Base-by-base conservation (phyloP, 2,888 invertebrate species). In the Tortricodes alternella region DNA sequence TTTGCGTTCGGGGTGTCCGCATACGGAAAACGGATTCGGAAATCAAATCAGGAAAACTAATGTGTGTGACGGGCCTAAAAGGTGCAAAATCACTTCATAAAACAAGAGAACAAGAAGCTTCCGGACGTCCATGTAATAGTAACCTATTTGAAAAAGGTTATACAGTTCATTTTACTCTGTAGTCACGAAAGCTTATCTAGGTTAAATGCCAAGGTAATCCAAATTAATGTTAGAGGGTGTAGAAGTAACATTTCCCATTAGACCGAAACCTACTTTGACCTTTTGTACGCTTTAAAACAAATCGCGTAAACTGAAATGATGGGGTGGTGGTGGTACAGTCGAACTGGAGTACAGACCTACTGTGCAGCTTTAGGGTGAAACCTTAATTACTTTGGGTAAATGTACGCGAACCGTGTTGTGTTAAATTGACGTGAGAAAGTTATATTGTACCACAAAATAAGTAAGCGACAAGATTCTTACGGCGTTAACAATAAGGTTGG, bases 181-280 rank as follows among this genome's bases (percentile, higher is more conserved):
- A 44, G 15, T 13, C 32, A 16, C 39, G 2, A 27, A 7, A n/a
- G 9, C 39, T 19, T 34, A 11, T 32, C 13, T 23, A 35, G 18
- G 37, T 11, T 32, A 46, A 58, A 58, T 57, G 43, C 46, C 48
- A 48, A 48, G 37, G 53, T 48, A 48, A 53, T 48, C 43, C 48
- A 32, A 43, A 53, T 48, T 53, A 48, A 44, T 49, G 53, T 23
- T 48, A 35, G 35, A 44, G 15, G 24, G 21, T 24, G 18, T 32
- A 35, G 37, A 27, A 49, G 37, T 43, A 8, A 53, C 16, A 18
- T 37, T 43, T 48, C 16, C 37, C 48, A 58, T 58, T 51, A 58
- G 13, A 37, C 29, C 13, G 43, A 53, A 44, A 44, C 53, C 21
- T 49, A 44, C 53, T 53, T 43, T 44, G 44, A 46, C 53, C 41